phyloP scores from a whole-genome alignment of 2,113 vertebrate genomes.

The Acanthochromis polyacanthus region DNA sequence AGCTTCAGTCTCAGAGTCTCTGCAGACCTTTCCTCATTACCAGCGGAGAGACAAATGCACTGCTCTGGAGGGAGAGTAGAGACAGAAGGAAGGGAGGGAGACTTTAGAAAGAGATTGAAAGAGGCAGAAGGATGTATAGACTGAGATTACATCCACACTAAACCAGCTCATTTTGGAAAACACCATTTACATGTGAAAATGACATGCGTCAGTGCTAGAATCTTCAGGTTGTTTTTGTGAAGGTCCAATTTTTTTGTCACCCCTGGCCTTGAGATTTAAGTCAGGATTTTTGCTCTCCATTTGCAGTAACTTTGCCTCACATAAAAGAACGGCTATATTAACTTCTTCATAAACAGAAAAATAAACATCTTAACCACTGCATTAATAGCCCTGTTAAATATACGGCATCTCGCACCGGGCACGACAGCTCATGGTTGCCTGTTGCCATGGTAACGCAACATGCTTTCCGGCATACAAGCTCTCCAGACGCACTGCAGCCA shows the following conservation, averaged over 20 bases:
- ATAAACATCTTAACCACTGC: not conserved
- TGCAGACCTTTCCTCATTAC: slow-evolving; percentile 77
- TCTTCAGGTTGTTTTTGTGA: slow-evolving; percentile 4
- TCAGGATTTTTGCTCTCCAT: not conserved
- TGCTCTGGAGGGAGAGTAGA: slow-evolving; percentile 27
- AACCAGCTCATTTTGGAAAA: slow-evolving; percentile 19
- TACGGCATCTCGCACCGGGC: slow-evolving; percentile 1
- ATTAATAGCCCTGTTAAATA: slow-evolving; percentile 4
- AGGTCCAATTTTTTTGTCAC: not conserved
- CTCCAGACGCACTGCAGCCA: slow-evolving; percentile 24
- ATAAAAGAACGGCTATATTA: not conserved
- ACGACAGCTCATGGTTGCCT: slow-evolving; percentile 1
- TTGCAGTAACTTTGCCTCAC: not conserved
- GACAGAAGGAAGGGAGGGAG: slow-evolving; percentile 12
- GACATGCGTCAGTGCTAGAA: too few species aligned
- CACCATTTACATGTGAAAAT: not conserved
- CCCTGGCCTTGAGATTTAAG: not conserved
- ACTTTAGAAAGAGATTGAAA: not conserved
- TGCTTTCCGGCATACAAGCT: slow-evolving; percentile 21
- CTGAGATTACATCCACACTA: slow-evolving; percentile 7
- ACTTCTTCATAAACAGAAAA: not conserved
- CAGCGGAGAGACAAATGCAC: slow-evolving; percentile 63
- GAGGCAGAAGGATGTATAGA: slow-evolving; percentile 8
- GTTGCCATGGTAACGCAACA: slow-evolving; percentile 34
- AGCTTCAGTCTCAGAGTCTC: slow-evolving; percentile 68